Conservation (phyloP, 2,888 invertebrate genomes). For the Caradrina clavipalpis region DNA sequence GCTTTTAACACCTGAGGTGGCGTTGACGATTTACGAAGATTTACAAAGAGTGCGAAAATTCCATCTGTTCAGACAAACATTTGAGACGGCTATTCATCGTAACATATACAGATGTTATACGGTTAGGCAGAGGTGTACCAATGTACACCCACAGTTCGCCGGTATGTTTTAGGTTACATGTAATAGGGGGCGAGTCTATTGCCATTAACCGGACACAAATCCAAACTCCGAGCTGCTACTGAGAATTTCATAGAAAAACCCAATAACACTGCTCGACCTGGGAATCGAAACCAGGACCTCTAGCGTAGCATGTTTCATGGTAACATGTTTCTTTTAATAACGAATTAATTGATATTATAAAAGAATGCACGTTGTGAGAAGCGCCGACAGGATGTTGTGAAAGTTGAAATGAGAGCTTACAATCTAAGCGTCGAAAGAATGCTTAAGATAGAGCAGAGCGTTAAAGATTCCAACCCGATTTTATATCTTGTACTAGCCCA, state of each 20-base stretch:
- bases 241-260: too few species aligned
- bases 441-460: conserved; percentile 44
- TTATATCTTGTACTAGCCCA: conserved; percentile 13
- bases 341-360: conserved; percentile 47
- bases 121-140: too few species aligned
- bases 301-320: background rate
- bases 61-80: conserved; percentile 15
- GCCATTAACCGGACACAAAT: too few species aligned
- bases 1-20: background rate
- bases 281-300: too few species aligned
- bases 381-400: conserved; percentile 59
- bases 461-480: conserved; percentile 20
- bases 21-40: conserved; percentile 11
- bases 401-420: conserved; percentile 59
- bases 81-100: conserved; percentile 16
- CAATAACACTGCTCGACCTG: too few species aligned
- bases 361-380: conserved; percentile 49
- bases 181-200: too few species aligned
- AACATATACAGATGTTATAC: too few species aligned
- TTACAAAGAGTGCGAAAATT: background rate
- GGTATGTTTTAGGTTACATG: too few species aligned
- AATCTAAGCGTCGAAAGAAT: conserved; percentile 50
- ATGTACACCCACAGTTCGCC: too few species aligned
- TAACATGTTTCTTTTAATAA: conserved; percentile 37
- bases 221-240: too few species aligned